Percentiles rank a stretch among this genome's conserved stretches.
phyloP scores from a whole-genome alignment of 2,797 vertebrate species.

The Mus minutoides region DNA sequence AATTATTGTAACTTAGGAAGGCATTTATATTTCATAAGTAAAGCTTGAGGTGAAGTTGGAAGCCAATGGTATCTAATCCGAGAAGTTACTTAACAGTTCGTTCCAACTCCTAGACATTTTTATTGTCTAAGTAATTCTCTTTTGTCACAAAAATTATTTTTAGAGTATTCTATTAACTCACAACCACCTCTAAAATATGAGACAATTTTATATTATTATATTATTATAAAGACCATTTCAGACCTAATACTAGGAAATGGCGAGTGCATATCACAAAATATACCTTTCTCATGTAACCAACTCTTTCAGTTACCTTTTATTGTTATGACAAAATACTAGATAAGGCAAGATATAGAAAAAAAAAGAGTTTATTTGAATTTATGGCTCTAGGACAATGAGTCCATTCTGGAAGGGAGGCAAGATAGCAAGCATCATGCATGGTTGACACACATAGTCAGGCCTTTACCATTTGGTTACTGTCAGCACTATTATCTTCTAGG shows the following conservation, averaged over 20 bases:
- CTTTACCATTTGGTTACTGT: background rate
- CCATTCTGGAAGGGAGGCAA: background rate
- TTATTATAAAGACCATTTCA: background rate
- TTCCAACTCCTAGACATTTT: background rate
- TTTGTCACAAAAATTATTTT: slow-evolving; percentile 13
- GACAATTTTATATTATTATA: background rate
- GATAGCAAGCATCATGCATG: background rate
- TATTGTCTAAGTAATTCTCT: background rate
- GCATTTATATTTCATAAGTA: background rate
- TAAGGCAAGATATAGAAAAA: background rate
- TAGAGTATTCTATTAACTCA: background rate
- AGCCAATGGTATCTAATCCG: background rate
- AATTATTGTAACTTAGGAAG: background rate
- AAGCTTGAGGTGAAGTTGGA: background rate
- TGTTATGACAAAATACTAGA: background rate
- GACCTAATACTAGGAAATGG: background rate
- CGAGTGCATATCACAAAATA: background rate
- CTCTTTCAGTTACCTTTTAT: background rate
- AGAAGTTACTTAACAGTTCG: background rate
- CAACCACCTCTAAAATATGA: slow-evolving; percentile 18
- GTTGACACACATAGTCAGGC: background rate
- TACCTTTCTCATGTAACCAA: background rate
- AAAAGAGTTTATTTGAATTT: background rate
- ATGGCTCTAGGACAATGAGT: background rate
- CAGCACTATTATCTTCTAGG: background rate